Conservation (phyloP, 2,888 invertebrate species). For the Harpalus rubripes region DNA sequence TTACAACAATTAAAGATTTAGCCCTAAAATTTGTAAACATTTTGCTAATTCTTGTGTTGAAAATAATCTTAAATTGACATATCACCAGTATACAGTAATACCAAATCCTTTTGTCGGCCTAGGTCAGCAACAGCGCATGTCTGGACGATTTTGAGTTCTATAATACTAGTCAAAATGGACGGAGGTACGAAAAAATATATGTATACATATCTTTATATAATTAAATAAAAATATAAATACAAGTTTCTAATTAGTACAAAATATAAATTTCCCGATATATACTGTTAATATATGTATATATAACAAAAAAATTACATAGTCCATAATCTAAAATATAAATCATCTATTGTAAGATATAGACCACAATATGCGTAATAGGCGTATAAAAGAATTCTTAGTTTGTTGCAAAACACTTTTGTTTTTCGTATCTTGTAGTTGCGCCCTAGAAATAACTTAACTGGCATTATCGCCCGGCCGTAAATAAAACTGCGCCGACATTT, state of each 20-base stretch:
- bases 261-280: neutral
- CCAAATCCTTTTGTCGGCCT: too few relatives aligned
- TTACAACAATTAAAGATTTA: too few relatives aligned
- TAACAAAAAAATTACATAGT: neutral
- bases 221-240: neutral
- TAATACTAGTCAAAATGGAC: too few relatives aligned
- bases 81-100: too few relatives aligned
- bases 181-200: too few relatives aligned
- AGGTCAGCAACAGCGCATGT: too few relatives aligned
- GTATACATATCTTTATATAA: neutral
- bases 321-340: neutral
- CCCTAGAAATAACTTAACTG: constrained; percentile 62
- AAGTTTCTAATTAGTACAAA: neutral
- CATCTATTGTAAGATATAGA: neutral
- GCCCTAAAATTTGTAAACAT: too few relatives aligned
- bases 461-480: constrained; percentile 48
- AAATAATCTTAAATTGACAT: too few relatives aligned
- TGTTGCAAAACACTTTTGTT: constrained; percentile 34
- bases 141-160: too few relatives aligned
- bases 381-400: constrained; percentile 14
- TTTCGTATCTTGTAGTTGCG: constrained; percentile 46
- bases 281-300: too few relatives aligned
- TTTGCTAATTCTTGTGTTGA: too few relatives aligned
- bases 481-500: constrained; percentile 54
- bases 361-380: neutral